Evolutionary conservation across 2,888 invertebrate genomes (phyloP).

Genomic region (Drosophila pseudotalamancana): DNA sequence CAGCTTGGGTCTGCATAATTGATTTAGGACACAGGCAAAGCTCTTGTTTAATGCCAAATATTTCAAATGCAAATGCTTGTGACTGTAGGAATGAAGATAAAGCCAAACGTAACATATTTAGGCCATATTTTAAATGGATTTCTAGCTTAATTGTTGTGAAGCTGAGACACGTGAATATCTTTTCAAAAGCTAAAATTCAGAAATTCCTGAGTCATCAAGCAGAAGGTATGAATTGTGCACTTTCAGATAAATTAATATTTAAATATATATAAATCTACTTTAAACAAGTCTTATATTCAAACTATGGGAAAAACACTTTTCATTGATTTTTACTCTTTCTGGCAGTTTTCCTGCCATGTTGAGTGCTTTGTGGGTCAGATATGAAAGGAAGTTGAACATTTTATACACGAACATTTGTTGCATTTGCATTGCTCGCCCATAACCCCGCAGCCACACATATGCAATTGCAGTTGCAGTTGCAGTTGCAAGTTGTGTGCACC

Average conservation of each 20-base stretch:
- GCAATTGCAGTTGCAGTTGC: slow-evolving; percentile 24
- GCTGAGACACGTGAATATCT: not conserved
- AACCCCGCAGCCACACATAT: slow-evolving; percentile 37
- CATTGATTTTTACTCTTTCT: slow-evolving; percentile 37
- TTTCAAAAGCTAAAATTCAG: not conserved
- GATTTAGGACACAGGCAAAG: slow-evolving; percentile 27
- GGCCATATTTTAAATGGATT: slow-evolving; percentile 8
- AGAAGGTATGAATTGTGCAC: not conserved
- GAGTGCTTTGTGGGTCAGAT: slow-evolving; percentile 54
- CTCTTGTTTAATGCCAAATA: slow-evolving; percentile 19
- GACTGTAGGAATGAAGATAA: not conserved
- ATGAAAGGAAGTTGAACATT: slow-evolving; percentile 45
- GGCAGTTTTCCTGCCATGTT: slow-evolving; percentile 13
- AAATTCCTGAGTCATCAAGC: not conserved
- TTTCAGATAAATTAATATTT: too few species aligned
- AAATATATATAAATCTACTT: too few species aligned
- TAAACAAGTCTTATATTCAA: too few species aligned
- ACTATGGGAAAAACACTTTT: slow-evolving; percentile 41
- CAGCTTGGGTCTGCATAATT: slow-evolving; percentile 36
- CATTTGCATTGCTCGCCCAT: slow-evolving; percentile 36
- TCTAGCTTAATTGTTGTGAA: not conserved
- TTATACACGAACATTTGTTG: slow-evolving; percentile 29
- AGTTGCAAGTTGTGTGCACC: too few species aligned
- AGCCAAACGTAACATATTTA: not conserved
- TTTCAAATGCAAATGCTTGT: not conserved